Conservation (phyloP, 2,888 invertebrate genomes). For the Ornithoptera priamus region DNA sequence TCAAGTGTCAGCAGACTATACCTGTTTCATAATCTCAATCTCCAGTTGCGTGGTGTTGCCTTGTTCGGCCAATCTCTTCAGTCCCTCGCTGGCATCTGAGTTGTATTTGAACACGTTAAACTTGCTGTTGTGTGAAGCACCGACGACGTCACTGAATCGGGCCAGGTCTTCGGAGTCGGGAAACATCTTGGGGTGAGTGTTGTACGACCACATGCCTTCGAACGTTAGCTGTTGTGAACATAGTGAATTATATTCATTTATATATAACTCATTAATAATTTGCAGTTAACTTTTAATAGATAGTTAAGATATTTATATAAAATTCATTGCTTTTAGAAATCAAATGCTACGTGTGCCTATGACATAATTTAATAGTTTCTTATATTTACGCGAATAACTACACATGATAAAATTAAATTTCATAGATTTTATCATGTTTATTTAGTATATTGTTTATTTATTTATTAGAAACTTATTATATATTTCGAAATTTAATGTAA, state of each 20-base stretch:
- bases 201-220: constrained; percentile 66
- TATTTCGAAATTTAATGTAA: no score
- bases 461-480: no score
- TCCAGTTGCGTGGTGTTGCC: constrained; percentile 70
- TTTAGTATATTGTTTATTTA: no score
- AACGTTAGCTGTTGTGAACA: constrained; percentile 53
- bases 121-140: constrained; percentile 65
- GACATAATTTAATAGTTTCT: no score
- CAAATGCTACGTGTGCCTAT: no score
- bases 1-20: constrained; percentile 30
- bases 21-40: constrained; percentile 59
- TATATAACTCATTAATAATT: no score
- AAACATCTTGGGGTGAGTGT: constrained; percentile 62
- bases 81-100: constrained; percentile 56
- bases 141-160: constrained; percentile 69
- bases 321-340: no score
- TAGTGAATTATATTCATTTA: background rate
- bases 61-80: constrained; percentile 68
- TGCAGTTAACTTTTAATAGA: no score
- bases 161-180: constrained; percentile 48
- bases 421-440: no score
- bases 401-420: no score
- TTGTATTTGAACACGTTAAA: constrained; percentile 57
- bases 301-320: no score
- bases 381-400: no score